phyloP scores from a whole-genome alignment of 2,113 vertebrate genomes.

The Noctilio leporinus region DNA sequence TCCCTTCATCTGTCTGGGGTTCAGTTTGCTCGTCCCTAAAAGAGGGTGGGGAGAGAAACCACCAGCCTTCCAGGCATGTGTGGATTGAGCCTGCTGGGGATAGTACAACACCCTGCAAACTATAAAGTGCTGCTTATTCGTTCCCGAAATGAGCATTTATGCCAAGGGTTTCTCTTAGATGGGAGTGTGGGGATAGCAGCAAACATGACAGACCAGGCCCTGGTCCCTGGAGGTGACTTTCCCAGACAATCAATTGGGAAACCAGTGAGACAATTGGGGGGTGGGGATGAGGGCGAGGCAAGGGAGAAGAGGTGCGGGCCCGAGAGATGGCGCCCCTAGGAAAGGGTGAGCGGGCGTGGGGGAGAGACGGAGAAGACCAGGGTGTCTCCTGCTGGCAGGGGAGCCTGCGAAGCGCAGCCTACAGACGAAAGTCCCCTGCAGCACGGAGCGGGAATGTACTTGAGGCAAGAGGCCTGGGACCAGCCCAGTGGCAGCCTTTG shows the following conservation, averaged over 20 bases:
- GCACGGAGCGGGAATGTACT: neutral
- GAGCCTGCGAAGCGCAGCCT: neutral
- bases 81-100: fast-evolving
- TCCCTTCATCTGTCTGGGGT: neutral
- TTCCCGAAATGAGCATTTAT: fast-evolving
- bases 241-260: fast-evolving
- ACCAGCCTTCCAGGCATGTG: neutral
- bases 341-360: neutral
- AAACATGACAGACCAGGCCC: neutral
- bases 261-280: neutral
- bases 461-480: neutral
- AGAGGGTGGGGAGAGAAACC: fast-evolving
- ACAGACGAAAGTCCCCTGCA: neutral
- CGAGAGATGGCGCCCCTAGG: fast-evolving
- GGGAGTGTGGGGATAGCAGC: neutral
- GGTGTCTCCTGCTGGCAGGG: neutral
- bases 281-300: no score
- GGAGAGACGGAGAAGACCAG: neutral
- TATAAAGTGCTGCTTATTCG: fast-evolving
- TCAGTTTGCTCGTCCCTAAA: neutral
- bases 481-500: fast-evolving
- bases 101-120: fast-evolving
- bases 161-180: neutral
- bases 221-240: neutral
- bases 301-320: fast-evolving